These are phyloP conservation scores for Felis catus DNA, from an alignment of 2,113 vertebrate genomes.

Conservation along the genomic window F.catus_Fca126_mat1.0 CM031417.1:77756501-77757000, in stretches of 20 bases:
- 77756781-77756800: not conserved
- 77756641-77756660: not conserved
- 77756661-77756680: not conserved
- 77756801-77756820: not conserved
- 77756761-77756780: not conserved
- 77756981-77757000: slow-evolving; percentile 12
- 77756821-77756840: not conserved
- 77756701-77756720: not conserved
- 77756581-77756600: not conserved
- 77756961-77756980: not conserved
- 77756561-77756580: not conserved
- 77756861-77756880: not conserved
- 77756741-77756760: not conserved
- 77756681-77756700: not conserved
- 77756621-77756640: not conserved
- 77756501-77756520: not conserved
- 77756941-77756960: not conserved
- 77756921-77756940: not conserved
- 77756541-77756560: not conserved
- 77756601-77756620: not conserved
- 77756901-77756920: not conserved
- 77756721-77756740: not conserved
- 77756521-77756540: not conserved
- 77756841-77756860: not conserved
- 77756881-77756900: not conserved